Evolutionary conservation across 2,113 vertebrate species (phyloP).

Genomic region (Sinosuthora webbiana): DNA sequence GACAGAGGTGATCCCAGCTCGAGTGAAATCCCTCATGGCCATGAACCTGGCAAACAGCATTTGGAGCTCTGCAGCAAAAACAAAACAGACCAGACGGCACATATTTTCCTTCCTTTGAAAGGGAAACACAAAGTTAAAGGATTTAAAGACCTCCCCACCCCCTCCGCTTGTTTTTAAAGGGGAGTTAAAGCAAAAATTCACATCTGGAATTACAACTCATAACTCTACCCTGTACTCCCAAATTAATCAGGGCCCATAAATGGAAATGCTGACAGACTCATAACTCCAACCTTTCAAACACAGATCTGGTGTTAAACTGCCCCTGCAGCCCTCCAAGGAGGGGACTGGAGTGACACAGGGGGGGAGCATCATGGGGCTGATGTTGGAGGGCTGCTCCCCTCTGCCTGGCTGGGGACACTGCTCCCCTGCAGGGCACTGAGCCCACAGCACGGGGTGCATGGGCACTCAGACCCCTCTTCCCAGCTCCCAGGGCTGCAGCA

Average conservation of each 20-base stretch:
- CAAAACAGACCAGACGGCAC: conserved; percentile 51
- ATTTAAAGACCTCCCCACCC: neutral
- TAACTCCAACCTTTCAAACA: conserved; percentile 55
- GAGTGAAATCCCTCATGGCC: neutral
- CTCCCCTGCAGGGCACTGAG: neutral
- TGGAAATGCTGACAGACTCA: conserved; percentile 62
- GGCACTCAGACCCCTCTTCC: neutral
- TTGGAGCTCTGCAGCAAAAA: conserved; percentile 43
- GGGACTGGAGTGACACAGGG: neutral
- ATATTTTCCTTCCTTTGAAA: conserved; percentile 66
- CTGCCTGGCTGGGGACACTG: neutral
- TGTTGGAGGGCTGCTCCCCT: neutral
- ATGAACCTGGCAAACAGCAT: conserved; percentile 36
- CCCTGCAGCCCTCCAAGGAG: neutral
- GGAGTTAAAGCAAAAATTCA: conserved; percentile 69
- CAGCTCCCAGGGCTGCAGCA: neutral
- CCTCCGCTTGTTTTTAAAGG: neutral
- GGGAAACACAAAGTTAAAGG: conserved; percentile 52
- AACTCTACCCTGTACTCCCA: conserved; percentile 13
- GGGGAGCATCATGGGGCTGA: neutral
- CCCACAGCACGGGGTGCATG: fast-evolving
- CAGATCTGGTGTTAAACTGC: conserved; percentile 8
- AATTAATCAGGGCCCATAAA: conserved; percentile 64
- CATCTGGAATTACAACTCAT: conserved; percentile 70
- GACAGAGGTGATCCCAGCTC: neutral